Conservation (phyloP, 2,113 vertebrate genomes). For the Chamaetylas fuelleborni region DNA sequence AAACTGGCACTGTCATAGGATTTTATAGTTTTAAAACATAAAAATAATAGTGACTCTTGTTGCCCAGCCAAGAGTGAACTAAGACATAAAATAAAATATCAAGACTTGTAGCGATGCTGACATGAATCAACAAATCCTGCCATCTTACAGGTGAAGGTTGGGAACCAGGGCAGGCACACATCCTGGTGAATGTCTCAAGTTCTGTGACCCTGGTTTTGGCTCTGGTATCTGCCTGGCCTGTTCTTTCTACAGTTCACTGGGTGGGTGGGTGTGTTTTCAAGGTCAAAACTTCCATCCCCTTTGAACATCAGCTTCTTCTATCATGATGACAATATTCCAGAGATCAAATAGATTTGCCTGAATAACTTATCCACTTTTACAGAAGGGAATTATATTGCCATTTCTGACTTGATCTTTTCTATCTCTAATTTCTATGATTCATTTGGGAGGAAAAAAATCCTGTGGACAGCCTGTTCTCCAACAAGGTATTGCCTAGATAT, state of each 20-base stretch:
- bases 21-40: neutral
- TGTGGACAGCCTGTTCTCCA: neutral
- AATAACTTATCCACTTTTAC: slow-evolving; percentile 46
- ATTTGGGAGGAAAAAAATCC: neutral
- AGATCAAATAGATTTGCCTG: slow-evolving; percentile 33
- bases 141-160: neutral
- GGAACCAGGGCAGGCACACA: neutral
- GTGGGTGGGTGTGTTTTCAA: neutral
- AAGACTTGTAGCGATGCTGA: neutral
- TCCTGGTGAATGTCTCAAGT: neutral
- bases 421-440: slow-evolving; percentile 24
- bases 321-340: neutral
- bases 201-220: neutral
- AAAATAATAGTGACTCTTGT: neutral
- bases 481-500: neutral
- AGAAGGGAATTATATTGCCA: slow-evolving; percentile 39
- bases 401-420: slow-evolving; percentile 21
- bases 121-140: neutral
- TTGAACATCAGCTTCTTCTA: neutral
- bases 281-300: neutral
- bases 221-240: neutral
- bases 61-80: neutral
- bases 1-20: neutral
- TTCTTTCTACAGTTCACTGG: neutral
- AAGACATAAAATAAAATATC: neutral